Evolutionary conservation across 2,797 vertebrate genomes (phyloP).

Genomic region (Chelon labrosus): DNA sequence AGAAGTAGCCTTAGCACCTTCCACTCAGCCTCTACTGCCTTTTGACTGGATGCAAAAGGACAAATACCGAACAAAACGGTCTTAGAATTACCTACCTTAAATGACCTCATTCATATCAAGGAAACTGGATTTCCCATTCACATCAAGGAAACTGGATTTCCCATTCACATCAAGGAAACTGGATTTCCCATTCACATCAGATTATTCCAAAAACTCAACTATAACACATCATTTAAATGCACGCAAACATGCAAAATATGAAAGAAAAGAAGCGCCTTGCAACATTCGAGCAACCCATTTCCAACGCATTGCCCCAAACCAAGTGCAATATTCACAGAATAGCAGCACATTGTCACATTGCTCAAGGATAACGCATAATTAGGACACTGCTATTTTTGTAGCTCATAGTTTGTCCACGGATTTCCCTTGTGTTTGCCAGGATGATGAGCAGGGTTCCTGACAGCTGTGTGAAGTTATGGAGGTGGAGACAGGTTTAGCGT

Average conservation of each 20-base stretch:
- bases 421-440: slow-evolving; percentile 27
- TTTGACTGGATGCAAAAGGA: neutral
- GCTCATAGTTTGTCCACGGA: slow-evolving; percentile 11
- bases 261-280: neutral
- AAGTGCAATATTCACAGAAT: neutral
- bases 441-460: slow-evolving; percentile 29
- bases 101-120: neutral
- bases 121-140: neutral
- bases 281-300: neutral
- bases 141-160: neutral
- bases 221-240: neutral
- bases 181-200: neutral
- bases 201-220: neutral
- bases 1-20: neutral
- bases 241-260: neutral
- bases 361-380: neutral
- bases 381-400: neutral
- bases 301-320: neutral
- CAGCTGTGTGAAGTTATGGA: slow-evolving; percentile 35
- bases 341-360: neutral
- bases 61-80: neutral
- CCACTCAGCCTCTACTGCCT: no score
- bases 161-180: neutral
- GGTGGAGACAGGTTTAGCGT: slow-evolving; percentile 32
- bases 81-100: neutral